Conservation (phyloP, 1,140 invertebrate species). For the Drosophila saltans region DNA sequence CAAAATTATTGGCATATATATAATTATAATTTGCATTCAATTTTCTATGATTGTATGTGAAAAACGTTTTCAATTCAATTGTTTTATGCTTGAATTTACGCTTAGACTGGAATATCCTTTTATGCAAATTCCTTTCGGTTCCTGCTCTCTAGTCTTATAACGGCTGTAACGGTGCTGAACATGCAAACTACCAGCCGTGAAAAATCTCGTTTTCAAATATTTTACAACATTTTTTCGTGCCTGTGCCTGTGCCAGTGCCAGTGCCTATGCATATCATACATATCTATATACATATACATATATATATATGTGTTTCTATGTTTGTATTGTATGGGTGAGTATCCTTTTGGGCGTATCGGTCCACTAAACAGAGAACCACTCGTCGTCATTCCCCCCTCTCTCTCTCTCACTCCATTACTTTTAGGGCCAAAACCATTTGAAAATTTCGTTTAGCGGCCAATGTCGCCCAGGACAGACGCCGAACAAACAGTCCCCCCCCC, state of each 20-base stretch:
- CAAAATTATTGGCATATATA: too few relatives aligned
- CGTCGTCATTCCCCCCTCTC: slow-evolving; percentile 4
- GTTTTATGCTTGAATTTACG: slow-evolving; percentile 10
- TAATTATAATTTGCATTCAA: background rate
- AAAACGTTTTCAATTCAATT: slow-evolving; percentile 13
- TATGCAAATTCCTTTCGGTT: slow-evolving; percentile 61
- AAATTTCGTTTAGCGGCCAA: slow-evolving; percentile 59
- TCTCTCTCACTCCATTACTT: slow-evolving; percentile 11
- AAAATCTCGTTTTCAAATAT: slow-evolving; percentile 81
- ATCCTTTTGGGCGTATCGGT: slow-evolving; percentile 49
- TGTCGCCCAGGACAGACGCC: slow-evolving; percentile 10
- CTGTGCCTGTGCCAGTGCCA: background rate
- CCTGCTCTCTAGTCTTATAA: slow-evolving; percentile 21
- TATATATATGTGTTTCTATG: slow-evolving; percentile 8
- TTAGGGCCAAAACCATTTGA: slow-evolving; percentile 57
- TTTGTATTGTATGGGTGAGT: slow-evolving; percentile 21
- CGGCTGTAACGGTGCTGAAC: slow-evolving; percentile 71
- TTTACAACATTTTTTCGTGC: slow-evolving; percentile 75
- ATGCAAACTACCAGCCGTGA: slow-evolving; percentile 80
- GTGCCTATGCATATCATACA: too few relatives aligned
- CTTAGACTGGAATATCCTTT: slow-evolving; percentile 49
- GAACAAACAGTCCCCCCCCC: slow-evolving; percentile 14
- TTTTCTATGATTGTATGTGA: background rate
- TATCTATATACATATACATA: background rate
- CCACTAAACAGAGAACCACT: slow-evolving; percentile 56